Evolutionary conservation across 1,140 invertebrate genomes (phyloP), one percentile per base, ranked within the genome.

Genomic region (Colletes gigas): DNA sequence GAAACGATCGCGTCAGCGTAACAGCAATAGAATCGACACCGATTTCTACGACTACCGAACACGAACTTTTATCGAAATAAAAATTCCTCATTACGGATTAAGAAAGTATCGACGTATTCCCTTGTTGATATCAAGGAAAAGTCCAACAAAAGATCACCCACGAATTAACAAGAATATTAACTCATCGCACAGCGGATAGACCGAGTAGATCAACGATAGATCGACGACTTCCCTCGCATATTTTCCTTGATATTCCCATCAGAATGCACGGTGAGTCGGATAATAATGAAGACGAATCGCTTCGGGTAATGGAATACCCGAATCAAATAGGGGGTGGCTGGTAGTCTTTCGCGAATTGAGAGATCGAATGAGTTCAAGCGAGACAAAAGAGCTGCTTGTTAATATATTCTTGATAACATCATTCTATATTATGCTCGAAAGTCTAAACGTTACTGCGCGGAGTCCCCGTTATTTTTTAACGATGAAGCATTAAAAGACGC

Each of bases 231-330:
- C 15, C 54, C 47, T 85, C 30, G 67, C 73, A 60, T 52, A 69
- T 83, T 81, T 78, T 63, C 82, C 50, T 78, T 71, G 47, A 66
- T 65, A 86, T 80, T 66, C 82, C 73, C 72, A 17, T 80, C 73
- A 44, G 54, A 59, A 80, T 77, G 68, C 83, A 54, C 44, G 66
- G 72, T 65, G 65, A 71, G 63, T 59, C 52, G 55, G 65, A 65
- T 77, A 66, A 83, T 87, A 87, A 87, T 82, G 84, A 90, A 90
- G 88, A 90, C 85, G 77, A 79, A 90, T 89, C 74, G 50, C 83
- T 87, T 83, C 71, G 44, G 68, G 62, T 75, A 78, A 66, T 83
- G 83, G 83, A 86, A 86, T n/a, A n/a, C n/a, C n/a, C n/a, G 85
- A 88, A 88, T 83, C 72, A 65, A 86, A 83, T 71, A 78, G 59